Percentiles rank a stretch among this genome's conserved stretches.
Evolutionary conservation across 2,113 vertebrate species (phyloP).

Genomic region (Silurus asotus): DNA sequence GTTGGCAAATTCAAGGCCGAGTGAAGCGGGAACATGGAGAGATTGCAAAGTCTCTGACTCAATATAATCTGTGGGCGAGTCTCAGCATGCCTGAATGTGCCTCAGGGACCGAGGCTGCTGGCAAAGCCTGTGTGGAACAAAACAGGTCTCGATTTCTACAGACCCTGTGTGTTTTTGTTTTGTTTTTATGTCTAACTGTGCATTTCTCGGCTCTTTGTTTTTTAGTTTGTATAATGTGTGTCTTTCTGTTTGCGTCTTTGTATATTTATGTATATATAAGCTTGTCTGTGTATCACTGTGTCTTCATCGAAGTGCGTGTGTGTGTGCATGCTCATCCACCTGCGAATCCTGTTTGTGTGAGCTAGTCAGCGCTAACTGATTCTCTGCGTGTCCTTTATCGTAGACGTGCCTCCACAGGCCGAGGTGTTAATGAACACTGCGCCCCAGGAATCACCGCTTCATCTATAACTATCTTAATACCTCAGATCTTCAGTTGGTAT

Average conservation of each 20-base stretch:
- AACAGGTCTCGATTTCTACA: constrained; percentile 33
- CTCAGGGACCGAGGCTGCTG: constrained; percentile 19
- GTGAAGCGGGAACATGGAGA: not conserved
- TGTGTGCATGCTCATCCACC: not conserved
- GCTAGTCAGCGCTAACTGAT: not conserved
- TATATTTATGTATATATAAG: not conserved
- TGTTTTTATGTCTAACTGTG: not conserved
- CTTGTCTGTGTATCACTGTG: not conserved
- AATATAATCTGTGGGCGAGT: constrained; percentile 30
- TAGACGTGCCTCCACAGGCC: constrained; percentile 28
- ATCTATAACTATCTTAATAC: constrained; percentile 28
- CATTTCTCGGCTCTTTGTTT: not conserved
- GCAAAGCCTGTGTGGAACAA: constrained; percentile 20
- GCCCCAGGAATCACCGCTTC: not conserved
- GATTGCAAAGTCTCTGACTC: not conserved
- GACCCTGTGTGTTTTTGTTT: not conserved
- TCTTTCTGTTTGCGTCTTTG: not conserved
- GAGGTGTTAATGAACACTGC: constrained; percentile 30
- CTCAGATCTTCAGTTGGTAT: constrained; percentile 5
- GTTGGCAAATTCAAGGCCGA: not conserved
- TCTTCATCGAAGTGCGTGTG: not conserved
- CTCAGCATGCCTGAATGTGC: not conserved
- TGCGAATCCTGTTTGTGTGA: not conserved
- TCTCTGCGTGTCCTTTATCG: not conserved
- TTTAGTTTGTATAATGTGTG: not conserved